phyloP scores from a whole-genome alignment of 2,113 vertebrate genomes.

The Gnathonemus echidnorhynchus region DNA sequence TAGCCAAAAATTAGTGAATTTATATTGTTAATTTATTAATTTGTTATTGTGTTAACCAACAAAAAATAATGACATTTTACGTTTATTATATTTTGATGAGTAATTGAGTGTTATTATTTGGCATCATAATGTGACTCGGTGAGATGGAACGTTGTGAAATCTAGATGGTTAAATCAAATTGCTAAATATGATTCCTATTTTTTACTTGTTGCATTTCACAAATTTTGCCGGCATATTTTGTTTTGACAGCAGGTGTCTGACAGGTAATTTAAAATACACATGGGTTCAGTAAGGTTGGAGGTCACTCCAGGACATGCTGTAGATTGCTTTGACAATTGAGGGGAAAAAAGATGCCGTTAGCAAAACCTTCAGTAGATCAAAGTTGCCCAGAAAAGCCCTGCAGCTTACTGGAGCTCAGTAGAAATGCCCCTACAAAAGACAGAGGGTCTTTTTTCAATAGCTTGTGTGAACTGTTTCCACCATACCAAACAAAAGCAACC shows the following conservation, averaged over 20 bases:
- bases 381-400: conserved; percentile 7
- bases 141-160: background rate
- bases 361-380: conserved; percentile 1
- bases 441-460: conserved; percentile 10
- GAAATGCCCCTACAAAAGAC: conserved; percentile 24
- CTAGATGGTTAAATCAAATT: background rate
- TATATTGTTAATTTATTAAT: background rate
- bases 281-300: conserved; percentile 37
- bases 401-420: conserved; percentile 25
- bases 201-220: background rate
- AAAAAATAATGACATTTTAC: background rate
- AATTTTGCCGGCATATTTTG: background rate
- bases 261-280: conserved; percentile 52
- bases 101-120: background rate
- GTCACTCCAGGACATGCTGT: conserved; percentile 46
- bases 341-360: background rate
- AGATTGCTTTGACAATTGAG: conserved; percentile 40
- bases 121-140: background rate
- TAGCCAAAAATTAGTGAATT: background rate
- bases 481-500: background rate
- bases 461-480: background rate
- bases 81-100: conserved; percentile 28
- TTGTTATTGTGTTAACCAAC: background rate
- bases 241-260: conserved; percentile 48
- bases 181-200: background rate